Base-by-base conservation (phyloP, 2,888 invertebrate genomes). In the Diplazon laetatorius region DNA sequence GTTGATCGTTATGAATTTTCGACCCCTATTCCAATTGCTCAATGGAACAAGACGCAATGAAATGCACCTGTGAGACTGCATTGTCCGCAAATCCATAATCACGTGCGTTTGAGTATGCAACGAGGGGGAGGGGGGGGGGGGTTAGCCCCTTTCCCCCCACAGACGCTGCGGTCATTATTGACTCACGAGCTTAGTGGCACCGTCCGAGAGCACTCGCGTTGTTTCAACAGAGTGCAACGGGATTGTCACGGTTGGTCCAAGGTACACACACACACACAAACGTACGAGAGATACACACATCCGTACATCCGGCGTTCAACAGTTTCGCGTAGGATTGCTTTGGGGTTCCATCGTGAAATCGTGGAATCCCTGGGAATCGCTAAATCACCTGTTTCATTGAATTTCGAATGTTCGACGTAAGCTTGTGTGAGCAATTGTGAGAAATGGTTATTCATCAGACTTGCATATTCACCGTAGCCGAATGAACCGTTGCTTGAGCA, bases 181-280 rank as follows among this genome's bases (percentile, higher is more conserved):
- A 66, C 55, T 66, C 55, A 44, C 37, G 66, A 42, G 66, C 66
- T 68, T 68, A 42, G 66, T 16, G 55, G 42, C 30, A 42, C 39
- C 12, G 18, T 42, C 20, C 39, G 65, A 14, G 8, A 42, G 66
- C 14, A 55, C n/a, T n/a, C n/a, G n/a, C 55, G 66, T 39, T 55
- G 66, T 68, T 55, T 55, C 52, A 50, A 66, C 55, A 30, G 25
- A 30, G 42, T 55, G 39, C 22, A 50, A 10, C 6, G 16, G 6
- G 39, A 14, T 14, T 12, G 6, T 18, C 42, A 14, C 42, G 42
- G 42, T 55, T 25, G 25, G 55, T 25, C 42, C 16, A 30, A 25
- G 52, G 42, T 9, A 42, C 12, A 35, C 8, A 46, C 30, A 37
- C 18, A 16, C 42, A 20, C 25, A 46, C 20, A 30, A 25, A 63